A percentile compares a stretch with the other conserved stretches of the same genome.
Evolutionary conservation across 2,797 vertebrate species (phyloP).

Genomic region (Hemibagrus guttatus): DNA sequence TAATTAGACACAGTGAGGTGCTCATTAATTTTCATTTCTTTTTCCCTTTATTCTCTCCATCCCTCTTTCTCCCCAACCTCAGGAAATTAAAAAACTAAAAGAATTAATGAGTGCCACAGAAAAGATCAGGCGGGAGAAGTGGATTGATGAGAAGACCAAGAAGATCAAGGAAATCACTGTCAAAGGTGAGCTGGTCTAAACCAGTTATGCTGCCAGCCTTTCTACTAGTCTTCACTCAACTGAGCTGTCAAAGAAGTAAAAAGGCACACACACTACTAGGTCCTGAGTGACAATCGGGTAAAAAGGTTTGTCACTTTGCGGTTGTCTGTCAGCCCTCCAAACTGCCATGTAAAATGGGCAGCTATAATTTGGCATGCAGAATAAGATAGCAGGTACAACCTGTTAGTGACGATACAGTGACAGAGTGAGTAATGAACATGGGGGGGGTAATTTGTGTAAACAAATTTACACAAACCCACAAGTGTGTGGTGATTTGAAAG

Average conservation of each 20-base stretch:
- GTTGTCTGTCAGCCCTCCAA: neutral
- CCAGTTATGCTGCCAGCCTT: neutral
- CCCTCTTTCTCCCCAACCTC: neutral
- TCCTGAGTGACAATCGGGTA: neutral
- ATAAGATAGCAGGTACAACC: neutral
- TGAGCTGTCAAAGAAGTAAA: neutral
- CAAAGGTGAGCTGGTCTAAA: slow-evolving; percentile 76
- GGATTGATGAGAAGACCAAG: slow-evolving; percentile 95
- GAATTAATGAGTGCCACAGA: slow-evolving; percentile 91
- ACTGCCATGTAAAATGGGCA: neutral
- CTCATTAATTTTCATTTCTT: neutral
- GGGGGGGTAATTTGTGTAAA: too few species aligned
- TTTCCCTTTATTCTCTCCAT: neutral
- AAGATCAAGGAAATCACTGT: slow-evolving; percentile 97
- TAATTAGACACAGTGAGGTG: neutral
- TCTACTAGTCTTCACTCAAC: neutral
- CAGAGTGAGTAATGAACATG: neutral
- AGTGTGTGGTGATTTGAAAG: neutral
- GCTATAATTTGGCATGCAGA: neutral
- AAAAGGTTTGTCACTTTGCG: neutral
- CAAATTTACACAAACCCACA: neutral
- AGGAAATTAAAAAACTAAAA: slow-evolving; percentile 96
- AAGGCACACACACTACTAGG: neutral
- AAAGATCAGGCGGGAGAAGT: slow-evolving; percentile 90
- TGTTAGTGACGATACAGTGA: neutral